Base-by-base conservation (phyloP, 1,140 invertebrate species). In the Platyura marginata region DNA sequence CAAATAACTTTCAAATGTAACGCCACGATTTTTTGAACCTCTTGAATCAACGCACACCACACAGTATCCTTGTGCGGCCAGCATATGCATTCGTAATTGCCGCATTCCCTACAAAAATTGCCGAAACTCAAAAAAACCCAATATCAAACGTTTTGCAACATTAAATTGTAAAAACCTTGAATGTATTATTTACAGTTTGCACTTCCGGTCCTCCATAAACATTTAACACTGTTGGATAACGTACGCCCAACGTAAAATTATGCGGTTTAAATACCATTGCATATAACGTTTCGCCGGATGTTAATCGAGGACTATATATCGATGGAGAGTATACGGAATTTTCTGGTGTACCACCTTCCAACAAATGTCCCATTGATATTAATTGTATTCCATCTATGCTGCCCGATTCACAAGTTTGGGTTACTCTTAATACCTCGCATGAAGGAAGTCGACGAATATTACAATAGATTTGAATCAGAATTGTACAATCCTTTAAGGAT, bases 121-220 rank as follows among this genome's bases (percentile, higher is more conserved):
- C 8, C 6, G 16, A 38, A n/a, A n/a, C n/a, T n/a, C n/a, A n/a
- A n/a, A 21, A n/a, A 38, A 6, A 21, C n/a, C n/a, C 6, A 38
- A 8, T 18, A 38, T 38, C n/a, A 38, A 8, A 18, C 6, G n/a
- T 8, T n/a, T 8, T 21, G 20, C 20, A 6, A 16, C 16, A 38
- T n/a, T n/a, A n/a, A n/a, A 18, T n/a, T 36, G 16, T 23, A 40
- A 34, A 10, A 60, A 86, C 86, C 69, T 93, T 94, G 59, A 92
- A 96, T 18, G 81, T 83, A 66, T 98, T 98, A 23, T 86, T 88
- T 29, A 98, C 94, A 23, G 95, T 72, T 69, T 98, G 93, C 20
- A 98, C 91, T 62, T 95, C 91, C 1, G 94, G 94, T 11, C 95
- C 94, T 20, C 92, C 95, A 61, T 99, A 98, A 15, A 99, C 85